Conservation (phyloP, 2,888 invertebrate species). For the Orthosia incerta region DNA sequence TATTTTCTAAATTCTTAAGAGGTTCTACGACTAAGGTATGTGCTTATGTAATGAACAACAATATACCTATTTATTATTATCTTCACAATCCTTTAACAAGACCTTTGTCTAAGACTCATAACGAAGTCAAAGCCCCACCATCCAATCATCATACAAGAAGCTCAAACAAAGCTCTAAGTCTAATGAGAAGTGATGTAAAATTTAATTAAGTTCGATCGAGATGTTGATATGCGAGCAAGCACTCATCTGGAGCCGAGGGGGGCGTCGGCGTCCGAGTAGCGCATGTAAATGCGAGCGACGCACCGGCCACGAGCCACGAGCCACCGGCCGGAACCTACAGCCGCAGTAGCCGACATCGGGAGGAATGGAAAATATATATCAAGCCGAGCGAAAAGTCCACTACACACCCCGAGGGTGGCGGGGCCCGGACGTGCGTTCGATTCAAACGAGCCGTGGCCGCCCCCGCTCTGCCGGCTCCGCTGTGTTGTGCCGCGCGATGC, state of each 20-base stretch:
- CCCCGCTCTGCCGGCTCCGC: slow-evolving; percentile 73
- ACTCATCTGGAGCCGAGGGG: slow-evolving; percentile 70
- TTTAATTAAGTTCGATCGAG: slow-evolving; percentile 82
- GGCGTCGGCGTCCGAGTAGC: slow-evolving; percentile 76
- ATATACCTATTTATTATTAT: not conserved
- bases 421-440: slow-evolving; percentile 89
- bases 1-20: not conserved
- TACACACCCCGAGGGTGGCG: slow-evolving; percentile 86
- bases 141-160: slow-evolving; percentile 47
- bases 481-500: slow-evolving; percentile 69
- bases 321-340: slow-evolving; percentile 81
- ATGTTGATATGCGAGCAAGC: slow-evolving; percentile 70
- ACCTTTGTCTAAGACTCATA: slow-evolving; percentile 23
- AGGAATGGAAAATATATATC: slow-evolving; percentile 90
- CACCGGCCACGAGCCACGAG: slow-evolving; percentile 65
- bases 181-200: slow-evolving; percentile 66
- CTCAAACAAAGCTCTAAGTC: slow-evolving; percentile 40
- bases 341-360: slow-evolving; percentile 86
- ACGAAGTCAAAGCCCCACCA: slow-evolving; percentile 33
- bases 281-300: slow-evolving; percentile 85
- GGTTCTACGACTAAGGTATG: not conserved
- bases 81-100: not conserved
- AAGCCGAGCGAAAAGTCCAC: slow-evolving; percentile 90
- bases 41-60: slow-evolving; percentile 14
- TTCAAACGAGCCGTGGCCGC: slow-evolving; percentile 88